These are phyloP conservation scores for Glyphotaelius pellucidus DNA, from an alignment of 2,888 invertebrate genomes.

Conservation along the genomic window DNA sequence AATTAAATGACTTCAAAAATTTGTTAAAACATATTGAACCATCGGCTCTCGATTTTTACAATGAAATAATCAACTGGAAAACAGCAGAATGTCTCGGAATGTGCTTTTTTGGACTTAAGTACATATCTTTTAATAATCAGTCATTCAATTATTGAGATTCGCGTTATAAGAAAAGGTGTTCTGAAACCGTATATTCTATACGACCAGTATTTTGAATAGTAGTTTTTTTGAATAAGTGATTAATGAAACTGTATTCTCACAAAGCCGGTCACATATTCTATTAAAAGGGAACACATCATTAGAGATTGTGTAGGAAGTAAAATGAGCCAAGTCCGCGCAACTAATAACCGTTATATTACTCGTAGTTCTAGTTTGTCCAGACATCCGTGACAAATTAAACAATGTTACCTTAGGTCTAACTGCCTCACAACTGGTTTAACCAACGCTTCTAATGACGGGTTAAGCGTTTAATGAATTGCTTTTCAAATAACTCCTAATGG, in stretches of 20 bases:
- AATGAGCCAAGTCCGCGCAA: not conserved
- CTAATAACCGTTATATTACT: not conserved
- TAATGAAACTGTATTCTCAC: not conserved
- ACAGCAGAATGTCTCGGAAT: no score
- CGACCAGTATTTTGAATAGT: not conserved
- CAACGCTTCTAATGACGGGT: not conserved
- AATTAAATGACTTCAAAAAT: no score
- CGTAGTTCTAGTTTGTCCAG: not conserved
- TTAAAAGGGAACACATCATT: not conserved
- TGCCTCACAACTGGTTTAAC: not conserved
- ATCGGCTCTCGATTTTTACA: no score
- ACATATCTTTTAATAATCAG: no score
- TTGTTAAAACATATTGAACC: no score
- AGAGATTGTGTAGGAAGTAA: not conserved
- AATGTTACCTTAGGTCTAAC: not conserved
- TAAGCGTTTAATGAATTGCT: not conserved
- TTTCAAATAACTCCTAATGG: not conserved
- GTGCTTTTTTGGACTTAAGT: no score
- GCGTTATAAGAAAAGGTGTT: not conserved
- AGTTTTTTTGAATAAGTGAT: not conserved
- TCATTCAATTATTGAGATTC: not conserved
- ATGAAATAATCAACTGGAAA: no score
- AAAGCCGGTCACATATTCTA: not conserved
- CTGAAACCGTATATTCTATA: not conserved
- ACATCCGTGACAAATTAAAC: conserved; percentile 2